phyloP scores from a whole-genome alignment of 2,113 vertebrate species.

The Gymnocephalus cernua region DNA sequence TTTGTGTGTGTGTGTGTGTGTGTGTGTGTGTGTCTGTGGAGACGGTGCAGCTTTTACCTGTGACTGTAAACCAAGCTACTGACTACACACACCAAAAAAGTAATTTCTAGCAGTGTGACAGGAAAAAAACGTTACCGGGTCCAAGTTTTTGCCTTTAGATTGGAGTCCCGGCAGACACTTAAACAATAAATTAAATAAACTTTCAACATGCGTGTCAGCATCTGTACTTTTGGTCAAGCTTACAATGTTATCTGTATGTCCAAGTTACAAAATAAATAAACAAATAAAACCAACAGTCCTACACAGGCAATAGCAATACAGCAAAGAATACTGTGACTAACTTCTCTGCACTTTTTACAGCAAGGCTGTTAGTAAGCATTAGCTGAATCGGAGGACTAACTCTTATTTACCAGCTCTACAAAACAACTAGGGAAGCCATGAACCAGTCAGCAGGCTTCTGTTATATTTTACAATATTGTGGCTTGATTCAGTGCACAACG shows the following conservation, averaged over 20 bases:
- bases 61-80: constrained; percentile 61
- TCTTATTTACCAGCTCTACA: constrained; percentile 72
- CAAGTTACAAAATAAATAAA: constrained; percentile 85
- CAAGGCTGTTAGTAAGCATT: constrained; percentile 76
- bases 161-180: constrained; percentile 72
- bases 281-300: constrained; percentile 80
- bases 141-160: constrained; percentile 53
- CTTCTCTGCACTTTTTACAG: constrained; percentile 76
- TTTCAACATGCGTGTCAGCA: constrained; percentile 70
- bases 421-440: constrained; percentile 78
- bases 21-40: constrained; percentile 46
- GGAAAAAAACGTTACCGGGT: constrained; percentile 52
- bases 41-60: constrained; percentile 54
- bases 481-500: constrained; percentile 84
- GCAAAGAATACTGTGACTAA: constrained; percentile 72
- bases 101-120: constrained; percentile 46
- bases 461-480: constrained; percentile 80
- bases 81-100: constrained; percentile 55
- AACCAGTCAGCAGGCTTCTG: constrained; percentile 77
- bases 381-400: constrained; percentile 73
- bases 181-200: constrained; percentile 79
- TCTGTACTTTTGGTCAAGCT: constrained; percentile 80
- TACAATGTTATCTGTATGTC: constrained; percentile 74
- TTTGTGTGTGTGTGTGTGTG: constrained; percentile 41
- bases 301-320: constrained; percentile 79